Percentiles rank a stretch among this genome's conserved stretches.
Conservation (phyloP, 2,888 invertebrate species). For the Drosophila paranaensis region DNA sequence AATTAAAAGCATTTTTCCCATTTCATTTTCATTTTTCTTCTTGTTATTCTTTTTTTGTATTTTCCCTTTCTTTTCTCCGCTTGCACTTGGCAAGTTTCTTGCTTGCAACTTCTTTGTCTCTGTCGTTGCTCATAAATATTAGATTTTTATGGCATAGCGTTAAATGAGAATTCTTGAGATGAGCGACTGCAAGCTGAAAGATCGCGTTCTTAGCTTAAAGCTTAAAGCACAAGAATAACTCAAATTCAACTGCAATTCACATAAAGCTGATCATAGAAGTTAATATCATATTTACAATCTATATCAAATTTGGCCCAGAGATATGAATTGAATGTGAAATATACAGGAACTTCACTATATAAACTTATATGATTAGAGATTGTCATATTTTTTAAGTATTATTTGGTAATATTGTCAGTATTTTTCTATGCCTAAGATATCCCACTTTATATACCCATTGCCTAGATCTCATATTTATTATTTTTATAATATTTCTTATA, state of each 20-base stretch:
- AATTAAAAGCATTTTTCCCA: slow-evolving; percentile 52
- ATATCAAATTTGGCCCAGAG: no score
- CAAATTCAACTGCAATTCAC: neutral
- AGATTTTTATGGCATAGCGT: slow-evolving; percentile 36
- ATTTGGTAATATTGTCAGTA: no score
- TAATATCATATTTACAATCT: fast-evolving
- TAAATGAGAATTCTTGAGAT: neutral
- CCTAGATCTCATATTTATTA: no score
- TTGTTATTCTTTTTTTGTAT: slow-evolving; percentile 10
- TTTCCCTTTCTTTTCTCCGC: slow-evolving; percentile 9
- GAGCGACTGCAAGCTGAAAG: neutral
- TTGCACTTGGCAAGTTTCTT: slow-evolving; percentile 21
- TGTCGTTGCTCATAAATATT: slow-evolving; percentile 56
- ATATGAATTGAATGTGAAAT: neutral
- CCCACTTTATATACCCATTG: no score
- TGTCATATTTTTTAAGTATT: no score
- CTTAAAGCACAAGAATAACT: no score
- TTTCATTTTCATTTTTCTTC: slow-evolving; percentile 7
- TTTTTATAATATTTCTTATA: neutral
- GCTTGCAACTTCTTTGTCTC: slow-evolving; percentile 11
- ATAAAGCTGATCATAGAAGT: neutral
- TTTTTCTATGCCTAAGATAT: no score
- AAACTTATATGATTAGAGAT: no score
- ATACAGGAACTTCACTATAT: no score
- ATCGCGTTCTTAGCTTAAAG: no score